A percentile compares a stretch with the other conserved stretches of the same genome.
Conservation (phyloP, 2,888 invertebrate genomes). For the Microdon myrmicae region DNA sequence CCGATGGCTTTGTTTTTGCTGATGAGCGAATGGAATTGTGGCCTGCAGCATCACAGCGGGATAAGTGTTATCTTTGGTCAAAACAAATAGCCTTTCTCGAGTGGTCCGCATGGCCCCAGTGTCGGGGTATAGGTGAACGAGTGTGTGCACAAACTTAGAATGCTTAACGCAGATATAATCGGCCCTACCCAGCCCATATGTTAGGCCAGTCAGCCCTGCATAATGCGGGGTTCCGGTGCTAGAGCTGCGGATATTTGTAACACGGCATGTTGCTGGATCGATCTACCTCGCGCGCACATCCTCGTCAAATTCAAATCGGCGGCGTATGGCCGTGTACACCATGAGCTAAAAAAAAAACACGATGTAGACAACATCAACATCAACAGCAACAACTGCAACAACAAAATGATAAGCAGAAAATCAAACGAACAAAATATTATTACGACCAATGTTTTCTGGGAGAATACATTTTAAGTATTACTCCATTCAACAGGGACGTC, state of each 20-base stretch:
- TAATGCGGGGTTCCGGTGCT: constrained; percentile 24
- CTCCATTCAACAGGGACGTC: constrained; percentile 44
- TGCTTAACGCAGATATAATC: constrained; percentile 18
- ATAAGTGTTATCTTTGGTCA: constrained; percentile 44
- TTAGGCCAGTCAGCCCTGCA: neutral
- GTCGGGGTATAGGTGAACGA: constrained; percentile 1
- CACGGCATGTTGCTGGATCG: constrained; percentile 30
- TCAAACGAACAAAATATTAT: constrained; percentile 2
- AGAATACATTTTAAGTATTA: constrained; percentile 47
- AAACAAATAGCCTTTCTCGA: constrained; percentile 33
- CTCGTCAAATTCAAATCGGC: constrained; percentile 27
- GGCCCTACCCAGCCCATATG: constrained; percentile 24
- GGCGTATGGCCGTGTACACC: no score
- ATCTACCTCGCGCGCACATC: constrained; percentile 26
- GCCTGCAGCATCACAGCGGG: constrained; percentile 46
- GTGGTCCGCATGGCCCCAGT: no score
- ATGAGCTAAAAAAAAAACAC: no score
- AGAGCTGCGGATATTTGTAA: constrained; percentile 20
- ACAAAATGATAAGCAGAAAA: constrained; percentile 1
- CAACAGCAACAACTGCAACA: no score
- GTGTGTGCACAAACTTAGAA: constrained; percentile 8
- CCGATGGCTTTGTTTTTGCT: constrained; percentile 1
- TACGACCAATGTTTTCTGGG: constrained; percentile 40
- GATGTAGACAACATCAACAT: no score
- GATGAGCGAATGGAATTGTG: constrained; percentile 12